Evolutionary conservation across 1,140 invertebrate genomes (phyloP).

Genomic region (Lepidurus packardi): DNA sequence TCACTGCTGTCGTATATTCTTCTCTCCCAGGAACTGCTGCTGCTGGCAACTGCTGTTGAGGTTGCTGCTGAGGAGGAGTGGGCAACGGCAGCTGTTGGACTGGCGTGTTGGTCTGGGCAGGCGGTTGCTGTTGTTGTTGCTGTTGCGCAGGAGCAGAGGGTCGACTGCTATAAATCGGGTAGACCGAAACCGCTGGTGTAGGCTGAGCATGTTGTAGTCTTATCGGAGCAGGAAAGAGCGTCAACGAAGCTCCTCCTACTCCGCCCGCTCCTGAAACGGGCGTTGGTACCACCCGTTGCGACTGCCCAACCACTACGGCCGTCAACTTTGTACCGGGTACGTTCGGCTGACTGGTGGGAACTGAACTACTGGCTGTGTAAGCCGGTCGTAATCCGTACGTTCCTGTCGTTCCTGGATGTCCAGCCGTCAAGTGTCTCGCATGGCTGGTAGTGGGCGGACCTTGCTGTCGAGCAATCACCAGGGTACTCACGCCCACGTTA

Average conservation of each 20-base stretch:
- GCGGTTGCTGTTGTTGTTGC: conserved; percentile 35
- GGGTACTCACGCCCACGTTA: conserved; percentile 22
- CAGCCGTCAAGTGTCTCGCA: neutral
- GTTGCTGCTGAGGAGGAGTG: neutral
- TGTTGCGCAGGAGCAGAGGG: conserved; percentile 24
- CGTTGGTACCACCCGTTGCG: neutral
- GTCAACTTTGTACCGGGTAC: neutral
- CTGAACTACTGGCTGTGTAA: neutral
- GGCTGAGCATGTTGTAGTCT: neutral
- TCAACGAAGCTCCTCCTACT: conserved; percentile 19
- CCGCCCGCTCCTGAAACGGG: neutral
- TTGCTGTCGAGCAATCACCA: conserved; percentile 2
- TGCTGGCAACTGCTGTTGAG: neutral
- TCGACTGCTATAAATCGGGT: conserved; percentile 26
- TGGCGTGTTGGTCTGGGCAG: conserved; percentile 24
- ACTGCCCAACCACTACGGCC: neutral
- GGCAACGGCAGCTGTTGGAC: neutral
- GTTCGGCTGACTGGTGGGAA: neutral
- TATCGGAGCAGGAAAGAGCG: conserved; percentile 25
- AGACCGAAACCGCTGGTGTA: conserved; percentile 28
- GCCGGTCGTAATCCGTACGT: neutral
- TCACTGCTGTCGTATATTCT: neutral
- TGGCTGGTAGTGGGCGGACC: neutral
- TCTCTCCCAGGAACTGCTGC: neutral
- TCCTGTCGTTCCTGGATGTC: no score